A percentile compares a stretch with the other conserved stretches of the same genome.
phyloP scores from a whole-genome alignment of 1,140 invertebrate species.

The Polypedilum pembai region DNA sequence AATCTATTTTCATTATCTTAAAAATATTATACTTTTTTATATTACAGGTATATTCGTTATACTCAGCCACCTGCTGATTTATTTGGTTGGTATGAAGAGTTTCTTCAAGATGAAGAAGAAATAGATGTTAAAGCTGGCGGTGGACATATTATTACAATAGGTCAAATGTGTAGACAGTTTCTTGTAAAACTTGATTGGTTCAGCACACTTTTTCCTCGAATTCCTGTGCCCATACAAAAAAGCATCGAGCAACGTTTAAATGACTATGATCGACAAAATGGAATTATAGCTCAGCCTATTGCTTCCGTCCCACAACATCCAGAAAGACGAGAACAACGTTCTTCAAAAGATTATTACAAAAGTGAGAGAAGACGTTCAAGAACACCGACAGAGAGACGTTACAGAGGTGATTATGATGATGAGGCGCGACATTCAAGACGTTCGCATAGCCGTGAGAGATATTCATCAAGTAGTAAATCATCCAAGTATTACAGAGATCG shows the following conservation, averaged over 20 bases:
- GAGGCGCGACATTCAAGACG: neutral
- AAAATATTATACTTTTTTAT: conserved; percentile 36
- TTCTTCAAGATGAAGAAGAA: conserved; percentile 93
- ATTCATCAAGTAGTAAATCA: neutral
- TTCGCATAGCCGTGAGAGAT: neutral
- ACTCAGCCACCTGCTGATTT: conserved; percentile 92
- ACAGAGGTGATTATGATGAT: neutral
- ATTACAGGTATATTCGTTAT: conserved; percentile 74
- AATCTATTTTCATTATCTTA: conserved; percentile 33
- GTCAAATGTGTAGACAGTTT: conserved; percentile 87
- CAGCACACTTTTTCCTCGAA: conserved; percentile 94
- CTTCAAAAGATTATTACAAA: neutral
- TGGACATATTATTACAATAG: conserved; percentile 88
- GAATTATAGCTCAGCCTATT: neutral
- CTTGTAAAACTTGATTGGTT: conserved; percentile 97
- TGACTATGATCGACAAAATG: conserved; percentile 43
- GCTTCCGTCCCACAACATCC: neutral
- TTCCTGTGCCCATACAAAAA: conserved; percentile 98
- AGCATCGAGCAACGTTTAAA: conserved; percentile 68
- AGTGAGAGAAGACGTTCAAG: neutral
- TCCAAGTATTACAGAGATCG: neutral
- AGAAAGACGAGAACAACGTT: neutral
- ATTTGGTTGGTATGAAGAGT: conserved; percentile 95
- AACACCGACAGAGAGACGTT: neutral
- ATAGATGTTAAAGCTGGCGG: conserved; percentile 96